Percentiles rank a stretch among this genome's conserved stretches.
These are phyloP conservation scores for Noctilio leporinus DNA, from an alignment of 2,113 vertebrate species.

Conservation along the genomic window DNA sequence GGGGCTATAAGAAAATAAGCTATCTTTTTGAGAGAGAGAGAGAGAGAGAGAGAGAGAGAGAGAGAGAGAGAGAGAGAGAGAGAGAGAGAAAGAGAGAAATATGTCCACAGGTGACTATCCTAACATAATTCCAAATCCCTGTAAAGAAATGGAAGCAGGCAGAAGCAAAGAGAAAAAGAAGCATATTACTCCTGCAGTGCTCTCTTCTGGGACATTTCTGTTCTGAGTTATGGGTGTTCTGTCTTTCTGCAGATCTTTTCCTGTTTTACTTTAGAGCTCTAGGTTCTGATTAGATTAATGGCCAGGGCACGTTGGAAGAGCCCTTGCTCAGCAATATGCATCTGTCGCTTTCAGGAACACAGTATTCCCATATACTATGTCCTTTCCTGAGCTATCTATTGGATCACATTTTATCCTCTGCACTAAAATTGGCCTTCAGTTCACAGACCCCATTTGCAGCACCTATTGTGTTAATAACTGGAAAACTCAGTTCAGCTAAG, in stretches of 20 bases:
- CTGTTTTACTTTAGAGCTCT: constrained; percentile 37
- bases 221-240: background rate
- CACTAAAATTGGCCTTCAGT: constrained; percentile 34
- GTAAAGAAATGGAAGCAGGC: background rate
- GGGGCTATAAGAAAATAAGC: background rate
- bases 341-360: background rate
- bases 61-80: background rate
- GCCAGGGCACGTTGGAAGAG: background rate
- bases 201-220: background rate
- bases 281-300: background rate
- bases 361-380: background rate
- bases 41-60: background rate
- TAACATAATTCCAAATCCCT: background rate
- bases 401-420: constrained; percentile 29
- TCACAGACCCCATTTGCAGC: constrained; percentile 38
- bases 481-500: constrained; percentile 14
- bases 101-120: background rate
- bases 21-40: background rate
- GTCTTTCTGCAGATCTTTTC: background rate
- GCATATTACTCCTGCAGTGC: background rate
- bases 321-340: background rate
- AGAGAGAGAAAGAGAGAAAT: background rate
- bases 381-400: constrained; percentile 10
- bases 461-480: constrained; percentile 44
- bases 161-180: background rate